Base-by-base conservation (phyloP, 2,113 vertebrate genomes). In the Deroptyus accipitrinus region DNA sequence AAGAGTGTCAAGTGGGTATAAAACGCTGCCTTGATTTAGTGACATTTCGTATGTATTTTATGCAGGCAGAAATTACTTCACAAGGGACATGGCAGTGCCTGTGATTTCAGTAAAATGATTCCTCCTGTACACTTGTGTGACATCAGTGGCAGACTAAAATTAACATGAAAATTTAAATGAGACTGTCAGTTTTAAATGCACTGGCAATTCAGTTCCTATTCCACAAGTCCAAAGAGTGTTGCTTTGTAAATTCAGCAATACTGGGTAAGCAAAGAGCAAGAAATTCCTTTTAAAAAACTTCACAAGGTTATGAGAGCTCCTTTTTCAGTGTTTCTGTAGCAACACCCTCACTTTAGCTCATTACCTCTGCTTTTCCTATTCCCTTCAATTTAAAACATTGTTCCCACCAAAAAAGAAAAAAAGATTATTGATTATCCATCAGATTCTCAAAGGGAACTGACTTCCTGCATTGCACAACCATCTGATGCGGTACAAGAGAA, bases 1-100 rank as follows among this genome's bases (percentile, higher is more conserved):
- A 87, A 18, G 62, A 64, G 41, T 59, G 70, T 87, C 89, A 69
- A 82, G 75, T 62, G 70, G 33, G 25, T 80, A 72, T 44, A 91
- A 94, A 96, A 93, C 6, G 67, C 78, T 87, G 89, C 85, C 78
- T 83, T 85, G 62, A 90, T 89, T 85, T 83, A 77, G 86, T 90
- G 73, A 52, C 67, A 44, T 68, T 91, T 88, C 33, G 6, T 39
- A 24, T 41, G 52, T n/a, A 44, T 73, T 94, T 92, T 95, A 85
- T 39, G 87, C 54, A 95, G 87, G 86, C 94, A 83, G 39, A 69
- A 91, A 95, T 64, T 76, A 69, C 84, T 79, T 86, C 81, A 76
- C 74, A 37, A 55, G 87, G 81, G 86, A 95, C 73, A 82, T 30
- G 78, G 80, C 48, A 64, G 42, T n/a, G 77, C 17, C 72, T 81